Evolutionary conservation across 2,797 vertebrate species (phyloP).

Genomic region (Anguilla marmorata): DNA sequence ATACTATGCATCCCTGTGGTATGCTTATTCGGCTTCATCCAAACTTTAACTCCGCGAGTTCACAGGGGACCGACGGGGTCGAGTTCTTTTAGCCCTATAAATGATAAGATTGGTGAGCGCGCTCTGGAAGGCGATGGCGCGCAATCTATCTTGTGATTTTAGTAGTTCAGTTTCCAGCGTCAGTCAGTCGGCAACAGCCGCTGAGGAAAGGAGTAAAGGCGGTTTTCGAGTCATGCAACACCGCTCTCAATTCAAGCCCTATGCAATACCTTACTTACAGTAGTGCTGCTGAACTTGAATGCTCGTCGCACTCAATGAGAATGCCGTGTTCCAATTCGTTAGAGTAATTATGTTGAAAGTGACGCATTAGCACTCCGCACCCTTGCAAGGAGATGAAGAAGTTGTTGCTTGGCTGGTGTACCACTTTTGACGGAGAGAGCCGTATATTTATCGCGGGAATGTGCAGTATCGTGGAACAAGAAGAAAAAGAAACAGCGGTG

Average conservation of each 20-base stretch:
- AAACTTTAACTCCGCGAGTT: neutral
- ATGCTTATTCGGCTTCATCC: neutral
- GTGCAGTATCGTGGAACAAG: neutral
- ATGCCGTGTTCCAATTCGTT: neutral
- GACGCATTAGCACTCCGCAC: neutral
- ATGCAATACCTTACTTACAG: neutral
- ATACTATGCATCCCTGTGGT: neutral
- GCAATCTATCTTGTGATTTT: constrained; percentile 39
- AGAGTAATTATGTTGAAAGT: neutral
- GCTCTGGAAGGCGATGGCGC: constrained; percentile 49
- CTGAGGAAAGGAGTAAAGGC: neutral
- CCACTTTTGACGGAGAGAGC: neutral
- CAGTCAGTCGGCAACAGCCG: constrained; percentile 37
- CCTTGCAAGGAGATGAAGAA: neutral
- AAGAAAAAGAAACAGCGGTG: constrained; percentile 38
- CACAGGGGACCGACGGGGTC: neutral
- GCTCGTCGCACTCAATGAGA: neutral
- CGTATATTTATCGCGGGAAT: constrained; percentile 46
- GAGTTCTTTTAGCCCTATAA: neutral
- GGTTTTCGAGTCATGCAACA: constrained; percentile 5
- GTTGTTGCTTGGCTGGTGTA: constrained; percentile 1
- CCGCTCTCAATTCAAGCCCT: constrained; percentile 16
- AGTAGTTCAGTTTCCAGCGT: constrained; percentile 42
- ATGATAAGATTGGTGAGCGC: constrained; percentile 40
- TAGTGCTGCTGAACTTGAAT: neutral